Evolutionary conservation across 2,888 invertebrate genomes (phyloP).

Genomic region (Vesta saturnalis): DNA sequence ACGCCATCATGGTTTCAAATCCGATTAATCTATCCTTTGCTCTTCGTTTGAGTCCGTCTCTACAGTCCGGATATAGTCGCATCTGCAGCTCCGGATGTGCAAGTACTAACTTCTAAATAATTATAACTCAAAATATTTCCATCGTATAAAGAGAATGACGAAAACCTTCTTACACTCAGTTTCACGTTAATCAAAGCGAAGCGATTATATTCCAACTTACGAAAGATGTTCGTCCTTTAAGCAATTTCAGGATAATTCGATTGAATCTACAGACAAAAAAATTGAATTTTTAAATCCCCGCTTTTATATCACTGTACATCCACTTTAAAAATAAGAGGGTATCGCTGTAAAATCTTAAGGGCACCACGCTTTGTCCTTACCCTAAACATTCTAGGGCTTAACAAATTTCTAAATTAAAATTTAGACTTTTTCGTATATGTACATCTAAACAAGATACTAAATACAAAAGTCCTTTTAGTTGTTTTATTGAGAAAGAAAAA

Average conservation of each 20-base stretch:
- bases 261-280: background rate
- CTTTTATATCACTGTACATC: too few species aligned
- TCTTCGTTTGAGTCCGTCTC: constrained; percentile 33
- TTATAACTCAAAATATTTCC: constrained; percentile 45
- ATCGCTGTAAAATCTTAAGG: too few species aligned
- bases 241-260: background rate
- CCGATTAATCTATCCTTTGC: constrained; percentile 60
- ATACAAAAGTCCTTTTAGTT: too few species aligned
- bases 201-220: background rate
- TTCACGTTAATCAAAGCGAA: background rate
- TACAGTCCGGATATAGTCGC: constrained; percentile 42
- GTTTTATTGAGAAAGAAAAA: too few species aligned
- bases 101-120: constrained; percentile 45
- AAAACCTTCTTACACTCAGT: background rate
- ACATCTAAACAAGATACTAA: too few species aligned
- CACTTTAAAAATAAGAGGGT: too few species aligned
- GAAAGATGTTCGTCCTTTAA: too few species aligned
- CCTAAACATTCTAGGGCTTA: too few species aligned
- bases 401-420: too few species aligned
- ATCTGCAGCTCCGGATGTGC: constrained; percentile 34
- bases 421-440: too few species aligned
- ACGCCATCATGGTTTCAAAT: constrained; percentile 62
- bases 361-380: too few species aligned
- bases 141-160: constrained; percentile 40
- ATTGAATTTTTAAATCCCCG: background rate